phyloP scores from a whole-genome alignment of 2,113 vertebrate species.

The Pelodiscus sinensis region DNA sequence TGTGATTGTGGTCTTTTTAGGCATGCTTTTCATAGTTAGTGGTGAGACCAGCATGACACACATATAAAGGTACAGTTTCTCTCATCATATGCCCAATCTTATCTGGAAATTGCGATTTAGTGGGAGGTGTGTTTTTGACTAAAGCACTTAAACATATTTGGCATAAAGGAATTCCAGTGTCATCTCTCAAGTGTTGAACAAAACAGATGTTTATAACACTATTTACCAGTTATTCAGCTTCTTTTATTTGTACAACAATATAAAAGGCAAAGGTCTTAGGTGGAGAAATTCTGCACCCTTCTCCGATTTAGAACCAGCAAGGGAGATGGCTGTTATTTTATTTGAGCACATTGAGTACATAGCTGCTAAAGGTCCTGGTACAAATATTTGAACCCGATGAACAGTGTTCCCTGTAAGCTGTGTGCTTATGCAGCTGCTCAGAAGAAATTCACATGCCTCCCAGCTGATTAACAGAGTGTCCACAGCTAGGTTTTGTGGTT shows the following conservation, averaged over 20 bases:
- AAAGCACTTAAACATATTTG: not conserved
- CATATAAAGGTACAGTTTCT: not conserved
- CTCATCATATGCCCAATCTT: rapidly evolving
- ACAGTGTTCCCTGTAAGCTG: too few species aligned
- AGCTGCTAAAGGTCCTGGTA: not conserved
- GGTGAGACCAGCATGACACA: not conserved
- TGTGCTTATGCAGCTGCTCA: too few species aligned
- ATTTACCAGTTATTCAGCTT: not conserved
- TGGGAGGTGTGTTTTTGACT: not conserved
- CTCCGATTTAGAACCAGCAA: not conserved
- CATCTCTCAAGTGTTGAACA: not conserved
- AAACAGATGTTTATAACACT: not conserved
- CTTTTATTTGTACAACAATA: not conserved
- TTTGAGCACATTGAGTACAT: not conserved
- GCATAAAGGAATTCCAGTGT: not conserved
- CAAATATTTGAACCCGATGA: not conserved
- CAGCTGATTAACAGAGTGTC: too few species aligned
- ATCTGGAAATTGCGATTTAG: not conserved
- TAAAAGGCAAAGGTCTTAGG: not conserved
- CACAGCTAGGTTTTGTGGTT: too few species aligned
- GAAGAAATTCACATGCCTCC: too few species aligned
- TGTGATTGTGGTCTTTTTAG: not conserved
- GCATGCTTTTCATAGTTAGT: not conserved
- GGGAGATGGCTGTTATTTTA: not conserved
- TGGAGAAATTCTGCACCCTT: not conserved